Base-by-base conservation (phyloP, 2,113 vertebrate species). In the Monopterus albus region DNA sequence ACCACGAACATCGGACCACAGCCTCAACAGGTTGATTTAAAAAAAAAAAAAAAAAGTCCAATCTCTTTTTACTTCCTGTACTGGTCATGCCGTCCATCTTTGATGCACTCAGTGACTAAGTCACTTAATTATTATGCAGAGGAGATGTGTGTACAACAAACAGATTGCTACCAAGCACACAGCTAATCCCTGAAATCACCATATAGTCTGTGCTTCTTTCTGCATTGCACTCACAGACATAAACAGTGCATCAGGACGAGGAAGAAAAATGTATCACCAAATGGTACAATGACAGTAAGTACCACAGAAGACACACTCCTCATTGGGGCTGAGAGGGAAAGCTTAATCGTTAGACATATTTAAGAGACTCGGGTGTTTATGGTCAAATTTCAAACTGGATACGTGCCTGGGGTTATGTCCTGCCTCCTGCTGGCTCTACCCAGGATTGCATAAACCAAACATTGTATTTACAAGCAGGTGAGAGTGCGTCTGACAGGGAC, bases 41-140 rank as follows among this genome's bases (percentile, higher is more conserved):
- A 76, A 64, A 64, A 65, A 78, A 65, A 13, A 4, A 45, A 52
- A 39, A 31, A 77, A 50, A 56, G 63, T 72, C 36, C 7, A 56
- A 59, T 72, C 21, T 35, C 57, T 67, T 62, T 63, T 62, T 26
- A 45, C 20, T 23, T 61, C 42, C 59, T 75, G 72, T 73, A 70
- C 46, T 58, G 59, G 74, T 55, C 56, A 49, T 49, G 63, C 82
- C 88, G 89, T 92, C 89, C 88, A 79, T 89, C 81, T 79, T 67
- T 70, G 87, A 85, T 84, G 77, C 81, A 70, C 75, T 64, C 72
- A 25, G 63, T 67, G 66, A 83, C 74, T 28, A 88, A 66, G 75
- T 69, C 17, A 60, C 70, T 78, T 85, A 86, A 91, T 90, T 89
- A 77, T 87, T 81, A 88, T 92, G 73, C 74, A 78, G 63, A 52